Base-by-base conservation (phyloP, 1,140 invertebrate genomes). In the Sminthurinus signatus region DNA sequence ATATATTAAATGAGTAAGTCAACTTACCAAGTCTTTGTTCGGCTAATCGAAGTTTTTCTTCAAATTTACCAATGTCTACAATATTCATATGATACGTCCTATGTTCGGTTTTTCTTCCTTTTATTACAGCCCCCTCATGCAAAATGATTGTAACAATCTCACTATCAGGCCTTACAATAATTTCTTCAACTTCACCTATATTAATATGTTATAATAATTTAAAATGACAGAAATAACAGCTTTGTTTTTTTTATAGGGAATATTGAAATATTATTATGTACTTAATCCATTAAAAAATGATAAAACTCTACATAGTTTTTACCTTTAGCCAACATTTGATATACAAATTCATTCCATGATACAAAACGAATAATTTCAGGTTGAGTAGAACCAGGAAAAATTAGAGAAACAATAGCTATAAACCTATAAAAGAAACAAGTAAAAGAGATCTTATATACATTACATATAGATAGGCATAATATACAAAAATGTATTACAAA, bases 341-440 rank as follows among this genome's bases (percentile, higher is more conserved):
- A 86, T 1, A 93, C 82, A 81, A 96, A 96, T 80, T 96, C 93
- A 80, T 94, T 91, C 93, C 93, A 96, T 0, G 90, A 93, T 23
- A 95, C 86, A 78, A 88, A 91, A 43, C 80, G 73, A 27, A 80
- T 29, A 42, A 86, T 84, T 78, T 89, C 88, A 70, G 85, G 86
- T 68, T 87, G 83, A 74, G 84, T 86, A 48, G 82, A 85, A 28
- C 81, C 82, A 1, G 86, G 85, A 63, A 88, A 85, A 27, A 89
- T 71, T 12, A 86, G 73, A 8, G 86, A 86, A 57, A 88, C 80
- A 39, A 86, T 77, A 36, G 85, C 81, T 36, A 88, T 83, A 44
- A 88, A 77, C 31, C 54, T 56, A 23, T 56, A 56, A 56, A n/a
- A n/a, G 10, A 23, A 4, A n/a, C 28, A 52, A 28, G 27, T 52